Base-by-base conservation (phyloP, 2,888 invertebrate species). In the Spilosoma lubricipeda region DNA sequence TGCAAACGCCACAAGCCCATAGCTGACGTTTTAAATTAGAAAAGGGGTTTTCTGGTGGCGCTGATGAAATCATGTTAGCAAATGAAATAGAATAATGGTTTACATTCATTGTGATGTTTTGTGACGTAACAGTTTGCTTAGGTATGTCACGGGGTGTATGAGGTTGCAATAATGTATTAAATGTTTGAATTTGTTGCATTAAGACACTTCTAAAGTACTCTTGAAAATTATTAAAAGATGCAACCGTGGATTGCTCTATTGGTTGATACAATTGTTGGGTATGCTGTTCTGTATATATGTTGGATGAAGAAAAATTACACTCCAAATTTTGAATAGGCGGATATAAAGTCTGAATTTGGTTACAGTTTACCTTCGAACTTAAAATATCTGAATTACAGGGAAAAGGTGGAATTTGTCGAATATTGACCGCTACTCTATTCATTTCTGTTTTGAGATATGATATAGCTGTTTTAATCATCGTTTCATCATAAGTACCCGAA, bases 1-100 rank as follows among this genome's bases (percentile, higher is more conserved):
- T 65, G 66, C 73, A 73, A 42, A 70, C 18, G 42, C 66, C 73
- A 70, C 70, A 73, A 1, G 23, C 42, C 15, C 23, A 63, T n/a
- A 59, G 30, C 18, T 39, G 33, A 42, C 18, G 11, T 45, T 27
- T 67, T 63, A n/a, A 20, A 8, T 42, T 20, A 33, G 27, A 0
- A 45, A 42, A 7, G 23, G 13, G 18, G 2, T 52, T 30, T 33
- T 39, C 18, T 52, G 27, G 5, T 66, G 48, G 39, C 1, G 13
- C 48, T 67, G 56, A 13, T 11, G 56, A 11, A 42, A 42, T 13
- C 42, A 3, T 27, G 7, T 66, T 20, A 42, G 30, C n/a, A 5
- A 30, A n/a, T 39, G 18, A 18, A 66, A 23, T 13, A 27, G n/a
- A 66, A 15, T 27, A 4, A 15, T 5, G 65, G 13, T 9, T 11